Conservation (phyloP, 1,140 invertebrate genomes). For the Procambarus clarkii region DNA sequence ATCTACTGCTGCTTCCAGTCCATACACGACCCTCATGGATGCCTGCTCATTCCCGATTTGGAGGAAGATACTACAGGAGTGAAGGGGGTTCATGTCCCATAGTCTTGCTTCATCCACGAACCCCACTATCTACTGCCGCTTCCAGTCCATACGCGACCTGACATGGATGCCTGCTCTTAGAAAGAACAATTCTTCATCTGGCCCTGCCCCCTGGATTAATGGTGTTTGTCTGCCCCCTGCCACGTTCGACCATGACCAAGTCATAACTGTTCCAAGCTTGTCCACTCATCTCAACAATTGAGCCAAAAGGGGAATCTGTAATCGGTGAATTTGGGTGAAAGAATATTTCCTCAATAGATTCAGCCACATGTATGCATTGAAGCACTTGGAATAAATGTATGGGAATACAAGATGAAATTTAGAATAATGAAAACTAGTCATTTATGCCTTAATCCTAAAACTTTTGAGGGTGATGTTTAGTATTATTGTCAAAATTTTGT, state of each 20-base stretch:
- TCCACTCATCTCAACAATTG: constrained; percentile 12
- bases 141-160: background rate
- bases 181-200: background rate
- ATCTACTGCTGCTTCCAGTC: background rate
- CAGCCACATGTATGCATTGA: too few relatives aligned
- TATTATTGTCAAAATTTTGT: too few relatives aligned
- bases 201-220: background rate
- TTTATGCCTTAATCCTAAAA: too few relatives aligned
- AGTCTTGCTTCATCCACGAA: background rate
- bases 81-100: background rate
- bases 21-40: background rate
- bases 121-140: background rate
- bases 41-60: too few relatives aligned
- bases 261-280: background rate
- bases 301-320: constrained; percentile 9
- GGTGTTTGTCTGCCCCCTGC: background rate
- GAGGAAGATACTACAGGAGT: too few relatives aligned
- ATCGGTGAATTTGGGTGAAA: constrained; percentile 9
- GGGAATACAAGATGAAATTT: too few relatives aligned
- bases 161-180: background rate
- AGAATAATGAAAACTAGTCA: too few relatives aligned
- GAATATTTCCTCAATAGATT: background rate
- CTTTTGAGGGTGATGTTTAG: too few relatives aligned
- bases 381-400: too few relatives aligned
- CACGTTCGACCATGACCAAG: background rate